Base-by-base conservation (phyloP, 1,140 invertebrate genomes). In the Heliconius himera region DNA sequence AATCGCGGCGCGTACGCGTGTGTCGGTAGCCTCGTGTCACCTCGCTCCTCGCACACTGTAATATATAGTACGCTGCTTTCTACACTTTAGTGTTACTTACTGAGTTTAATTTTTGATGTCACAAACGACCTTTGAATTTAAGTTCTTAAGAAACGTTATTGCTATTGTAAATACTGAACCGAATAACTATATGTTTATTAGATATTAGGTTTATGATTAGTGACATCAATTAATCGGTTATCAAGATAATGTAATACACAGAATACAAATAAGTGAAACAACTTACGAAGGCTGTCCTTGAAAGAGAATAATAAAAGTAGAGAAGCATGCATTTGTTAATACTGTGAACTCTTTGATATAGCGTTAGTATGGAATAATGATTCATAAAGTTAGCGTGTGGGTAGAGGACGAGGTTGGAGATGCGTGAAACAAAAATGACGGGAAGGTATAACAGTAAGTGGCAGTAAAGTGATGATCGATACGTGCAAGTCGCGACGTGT, bases 1-100 rank as follows among this genome's bases (percentile, higher is more conserved):
- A 97, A 97, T 82, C 97, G 96, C 76, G 95, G 95, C 70, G 95
- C 92, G 85, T 94, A 94, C 82, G 95, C 95, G 82, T 95, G 94
- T 56, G 93, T 93, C 26, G 94, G 94, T 78, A 95, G 85, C 49
- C 91, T 85, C 71, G 91, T 85, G n/a, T 90, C 89, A 41, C 90
- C 89, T 49, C 89, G 86, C 22, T 91, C 91, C 75, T 90, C 91
- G 80, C 87, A 86, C 82, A 93, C 92, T 94, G 89, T 41, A 81
- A 84, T 51, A 49, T 70, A 80, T 73, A 46, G 73, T 29, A 77
- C 72, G 76, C 80, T 82, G 80, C 80, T 83, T 79, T 79, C 72
- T 77, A 74, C 78, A 38, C 76, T 78, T 79, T 78, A 83, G 73
- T 81, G 20, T 29, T 75, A 76, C 70, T n/a, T 26, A 26, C 49